Conservation (phyloP, 2,888 invertebrate genomes). For the Scaeva pyrastri region DNA sequence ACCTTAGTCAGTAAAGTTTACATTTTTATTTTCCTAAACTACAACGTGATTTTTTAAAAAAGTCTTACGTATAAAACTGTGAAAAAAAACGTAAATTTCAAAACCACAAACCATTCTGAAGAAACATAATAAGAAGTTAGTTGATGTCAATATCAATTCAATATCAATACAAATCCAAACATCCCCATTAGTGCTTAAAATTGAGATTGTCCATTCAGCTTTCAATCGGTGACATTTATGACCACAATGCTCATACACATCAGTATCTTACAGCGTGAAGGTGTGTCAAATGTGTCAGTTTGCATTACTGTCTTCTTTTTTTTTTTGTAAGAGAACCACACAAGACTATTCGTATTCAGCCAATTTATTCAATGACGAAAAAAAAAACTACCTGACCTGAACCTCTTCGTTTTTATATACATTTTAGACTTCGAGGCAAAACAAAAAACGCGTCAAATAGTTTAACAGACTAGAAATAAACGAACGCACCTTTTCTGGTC, state of each 20-base stretch:
- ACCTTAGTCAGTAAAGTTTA: no score
- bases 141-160: not conserved
- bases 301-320: no score
- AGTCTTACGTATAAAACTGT: no score
- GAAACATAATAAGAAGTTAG: no score
- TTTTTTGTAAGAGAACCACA: slow-evolving; percentile 17
- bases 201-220: slow-evolving; percentile 47
- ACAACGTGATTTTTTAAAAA: no score
- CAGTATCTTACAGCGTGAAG: slow-evolving; percentile 33
- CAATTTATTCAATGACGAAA: slow-evolving; percentile 58
- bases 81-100: no score
- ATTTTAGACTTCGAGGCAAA: slow-evolving; percentile 1
- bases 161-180: slow-evolving; percentile 13
- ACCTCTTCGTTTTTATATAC: slow-evolving; percentile 40
- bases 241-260: slow-evolving; percentile 19
- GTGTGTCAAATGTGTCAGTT: slow-evolving; percentile 59
- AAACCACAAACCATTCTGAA: no score
- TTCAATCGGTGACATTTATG: slow-evolving; percentile 57
- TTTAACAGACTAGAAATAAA: not conserved
- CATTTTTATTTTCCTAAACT: no score
- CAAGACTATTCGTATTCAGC: slow-evolving; percentile 21
- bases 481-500: slow-evolving; percentile 69
- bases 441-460: slow-evolving; percentile 19
- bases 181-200: slow-evolving; percentile 38
- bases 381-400: slow-evolving; percentile 46